phyloP scores from a whole-genome alignment of 2,888 invertebrate species.

The Epiperipatus broadwayi region DNA sequence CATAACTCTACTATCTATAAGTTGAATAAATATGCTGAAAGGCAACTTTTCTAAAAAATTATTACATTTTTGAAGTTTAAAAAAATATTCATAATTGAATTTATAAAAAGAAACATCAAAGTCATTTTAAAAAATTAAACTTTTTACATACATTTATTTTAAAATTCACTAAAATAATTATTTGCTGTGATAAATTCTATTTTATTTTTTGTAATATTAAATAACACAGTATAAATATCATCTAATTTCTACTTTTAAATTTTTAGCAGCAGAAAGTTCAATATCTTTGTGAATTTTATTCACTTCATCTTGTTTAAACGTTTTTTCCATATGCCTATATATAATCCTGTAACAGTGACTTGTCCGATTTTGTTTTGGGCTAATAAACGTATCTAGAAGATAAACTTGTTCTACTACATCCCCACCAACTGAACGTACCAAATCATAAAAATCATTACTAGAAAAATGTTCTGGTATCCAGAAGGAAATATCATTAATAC shows the following conservation, averaged over 20 bases:
- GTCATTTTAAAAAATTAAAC: no score
- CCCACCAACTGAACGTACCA: conserved; percentile 67
- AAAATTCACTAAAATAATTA: no score
- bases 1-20: no score
- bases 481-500: conserved; percentile 80
- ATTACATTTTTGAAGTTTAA: no score
- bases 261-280: conserved; percentile 35
- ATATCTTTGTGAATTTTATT: conserved; percentile 61
- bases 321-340: conserved; percentile 78
- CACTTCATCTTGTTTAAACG: conserved; percentile 67
- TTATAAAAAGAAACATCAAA: no score
- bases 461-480: conserved; percentile 53
- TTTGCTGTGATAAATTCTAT: no score
- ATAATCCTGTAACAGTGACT: conserved; percentile 81
- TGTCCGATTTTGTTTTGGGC: conserved; percentile 57
- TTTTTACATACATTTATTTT: no score
- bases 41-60: no score
- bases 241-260: conserved; percentile 33
- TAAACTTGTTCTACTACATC: conserved; percentile 82
- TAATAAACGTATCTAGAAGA: conserved; percentile 60
- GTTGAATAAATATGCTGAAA: no score
- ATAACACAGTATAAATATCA: no score
- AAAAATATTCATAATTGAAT: no score
- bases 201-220: no score
- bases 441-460: conserved; percentile 45